phyloP scores from a whole-genome alignment of 2,113 vertebrate species.

The Rissa tridactyla region DNA sequence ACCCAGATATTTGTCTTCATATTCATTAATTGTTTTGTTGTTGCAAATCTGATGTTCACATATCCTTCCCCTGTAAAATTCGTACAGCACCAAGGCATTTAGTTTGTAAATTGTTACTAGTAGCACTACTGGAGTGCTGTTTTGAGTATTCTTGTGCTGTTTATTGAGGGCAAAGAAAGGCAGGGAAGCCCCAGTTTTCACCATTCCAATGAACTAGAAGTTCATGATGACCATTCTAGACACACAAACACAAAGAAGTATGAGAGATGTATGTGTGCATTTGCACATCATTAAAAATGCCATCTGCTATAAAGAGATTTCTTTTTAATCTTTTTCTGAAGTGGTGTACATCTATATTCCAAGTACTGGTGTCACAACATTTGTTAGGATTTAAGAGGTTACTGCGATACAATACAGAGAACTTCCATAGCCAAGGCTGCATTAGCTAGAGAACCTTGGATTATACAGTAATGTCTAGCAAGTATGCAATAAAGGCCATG shows the following conservation, averaged over 20 bases:
- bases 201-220: background rate
- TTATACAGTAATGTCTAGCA: background rate
- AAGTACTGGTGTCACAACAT: background rate
- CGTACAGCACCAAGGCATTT: background rate
- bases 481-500: background rate
- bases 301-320: background rate
- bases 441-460: background rate
- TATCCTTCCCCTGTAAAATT: background rate
- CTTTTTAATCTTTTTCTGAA: background rate
- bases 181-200: background rate
- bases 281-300: background rate
- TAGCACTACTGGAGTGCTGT: background rate
- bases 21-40: background rate
- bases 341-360: background rate
- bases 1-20: background rate
- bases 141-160: background rate
- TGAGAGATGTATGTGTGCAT: background rate
- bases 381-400: background rate
- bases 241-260: background rate
- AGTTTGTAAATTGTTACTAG: background rate
- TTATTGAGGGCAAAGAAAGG: background rate
- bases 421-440: background rate
- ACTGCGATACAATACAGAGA: background rate
- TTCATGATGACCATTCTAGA: background rate
- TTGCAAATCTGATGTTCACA: background rate